phyloP scores from a whole-genome alignment of 2,888 invertebrate species.

The Lasioglossum vierecki region DNA sequence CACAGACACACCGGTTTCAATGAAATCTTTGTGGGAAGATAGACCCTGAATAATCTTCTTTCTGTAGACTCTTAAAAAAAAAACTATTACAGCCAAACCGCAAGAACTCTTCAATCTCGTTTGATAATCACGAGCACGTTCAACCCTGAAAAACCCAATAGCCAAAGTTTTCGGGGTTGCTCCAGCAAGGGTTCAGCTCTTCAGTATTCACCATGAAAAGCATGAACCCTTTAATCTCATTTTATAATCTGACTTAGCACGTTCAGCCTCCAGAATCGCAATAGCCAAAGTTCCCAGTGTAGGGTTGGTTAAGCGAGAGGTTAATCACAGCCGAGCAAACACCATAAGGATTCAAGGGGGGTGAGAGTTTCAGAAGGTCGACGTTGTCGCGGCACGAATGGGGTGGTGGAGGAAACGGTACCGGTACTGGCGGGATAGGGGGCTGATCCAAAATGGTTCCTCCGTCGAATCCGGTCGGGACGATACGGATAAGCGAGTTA shows the following conservation, averaged over 20 bases:
- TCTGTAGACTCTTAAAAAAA: too few species aligned
- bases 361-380: constrained; percentile 29
- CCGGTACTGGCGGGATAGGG: background rate
- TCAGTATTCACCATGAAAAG: too few species aligned
- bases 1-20: background rate
- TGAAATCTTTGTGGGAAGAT: background rate
- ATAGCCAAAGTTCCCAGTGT: background rate
- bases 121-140: too few species aligned
- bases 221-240: background rate
- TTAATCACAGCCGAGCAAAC: background rate
- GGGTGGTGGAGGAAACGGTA: constrained; percentile 13
- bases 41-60: too few species aligned
- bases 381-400: constrained; percentile 23
- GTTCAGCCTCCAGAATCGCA: background rate
- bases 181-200: too few species aligned
- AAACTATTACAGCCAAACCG: too few species aligned
- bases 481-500: constrained; percentile 21
- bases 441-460: constrained; percentile 54
- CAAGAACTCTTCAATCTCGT: too few species aligned
- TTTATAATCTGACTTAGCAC: background rate
- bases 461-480: constrained; percentile 20
- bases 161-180: too few species aligned
- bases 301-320: background rate
- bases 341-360: background rate
- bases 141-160: too few species aligned